A percentile compares a stretch with the other conserved stretches of the same genome.
These are phyloP conservation scores for Capitella teleta DNA, from an alignment of 1,140 invertebrate genomes.

Conservation along the genomic window DNA sequence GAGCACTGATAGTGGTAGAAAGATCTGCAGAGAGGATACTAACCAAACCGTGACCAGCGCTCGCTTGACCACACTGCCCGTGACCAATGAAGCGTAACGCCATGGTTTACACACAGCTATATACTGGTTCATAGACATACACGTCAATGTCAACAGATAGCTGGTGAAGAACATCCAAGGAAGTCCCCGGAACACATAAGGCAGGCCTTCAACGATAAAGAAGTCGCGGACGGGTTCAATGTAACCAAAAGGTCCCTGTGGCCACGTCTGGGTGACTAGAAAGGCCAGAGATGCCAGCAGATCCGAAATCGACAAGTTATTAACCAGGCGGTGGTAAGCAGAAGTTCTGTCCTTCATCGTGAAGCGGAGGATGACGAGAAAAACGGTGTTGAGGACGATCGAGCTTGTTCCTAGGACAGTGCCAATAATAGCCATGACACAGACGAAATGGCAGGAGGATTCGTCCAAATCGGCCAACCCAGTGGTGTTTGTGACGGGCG, in stretches of 20 bases:
- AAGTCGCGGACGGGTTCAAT: constrained; percentile 3
- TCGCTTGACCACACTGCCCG: neutral
- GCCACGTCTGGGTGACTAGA: constrained; percentile 2
- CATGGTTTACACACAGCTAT: constrained; percentile 8
- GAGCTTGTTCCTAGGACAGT: too few species aligned
- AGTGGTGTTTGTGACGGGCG: too few species aligned
- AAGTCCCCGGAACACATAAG: constrained; percentile 4
- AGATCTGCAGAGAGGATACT: constrained; percentile 3
- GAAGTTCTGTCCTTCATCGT: too few species aligned
- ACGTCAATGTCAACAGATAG: neutral
- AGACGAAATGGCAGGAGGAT: too few species aligned
- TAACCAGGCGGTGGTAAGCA: too few species aligned
- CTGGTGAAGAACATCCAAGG: constrained; percentile 10
- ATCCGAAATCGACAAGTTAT: constrained; percentile 2
- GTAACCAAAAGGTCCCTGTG: neutral
- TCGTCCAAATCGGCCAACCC: too few species aligned
- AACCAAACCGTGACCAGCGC: constrained; percentile 1
- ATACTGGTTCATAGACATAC: constrained; percentile 6
- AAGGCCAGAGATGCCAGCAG: neutral
- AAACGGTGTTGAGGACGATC: too few species aligned
- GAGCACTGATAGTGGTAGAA: constrained; percentile 1
- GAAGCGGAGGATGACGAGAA: too few species aligned
- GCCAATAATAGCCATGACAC: too few species aligned
- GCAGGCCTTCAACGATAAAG: neutral
- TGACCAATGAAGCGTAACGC: neutral